phyloP scores from a whole-genome alignment of 2,113 vertebrate genomes.

The Lanius ludovicianus region DNA sequence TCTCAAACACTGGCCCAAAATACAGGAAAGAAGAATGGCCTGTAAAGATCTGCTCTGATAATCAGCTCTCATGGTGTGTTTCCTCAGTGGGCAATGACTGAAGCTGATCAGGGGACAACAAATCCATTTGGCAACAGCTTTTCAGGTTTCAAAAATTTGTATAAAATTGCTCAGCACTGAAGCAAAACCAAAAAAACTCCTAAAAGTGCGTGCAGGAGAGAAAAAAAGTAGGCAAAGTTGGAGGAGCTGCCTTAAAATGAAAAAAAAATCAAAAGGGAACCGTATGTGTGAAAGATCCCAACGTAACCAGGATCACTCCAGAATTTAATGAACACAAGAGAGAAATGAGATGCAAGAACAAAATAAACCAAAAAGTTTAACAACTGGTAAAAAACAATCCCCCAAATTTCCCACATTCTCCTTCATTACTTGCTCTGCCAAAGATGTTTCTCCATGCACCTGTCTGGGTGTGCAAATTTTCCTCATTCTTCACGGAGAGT shows the following conservation, averaged over 20 bases:
- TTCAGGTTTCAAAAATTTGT: neutral
- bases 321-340: neutral
- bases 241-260: neutral
- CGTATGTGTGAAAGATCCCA: neutral
- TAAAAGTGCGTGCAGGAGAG: neutral
- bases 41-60: slow-evolving; percentile 13
- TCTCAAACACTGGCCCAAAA: neutral
- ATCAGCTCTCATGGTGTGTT: neutral
- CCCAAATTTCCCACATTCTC: neutral
- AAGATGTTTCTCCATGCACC: neutral
- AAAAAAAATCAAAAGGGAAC: neutral
- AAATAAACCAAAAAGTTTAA: neutral
- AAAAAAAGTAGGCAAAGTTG: neutral
- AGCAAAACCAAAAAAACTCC: neutral
- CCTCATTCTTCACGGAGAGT: neutral
- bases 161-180: neutral
- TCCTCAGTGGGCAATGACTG: neutral
- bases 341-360: neutral
- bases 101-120: neutral
- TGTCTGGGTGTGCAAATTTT: too few relatives aligned
- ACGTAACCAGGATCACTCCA: neutral
- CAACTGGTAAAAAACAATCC: neutral
- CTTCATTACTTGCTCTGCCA: neutral
- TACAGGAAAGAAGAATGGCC: neutral
- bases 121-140: neutral